Conservation (phyloP, 2,888 invertebrate genomes). For the Desoria tigrina region DNA sequence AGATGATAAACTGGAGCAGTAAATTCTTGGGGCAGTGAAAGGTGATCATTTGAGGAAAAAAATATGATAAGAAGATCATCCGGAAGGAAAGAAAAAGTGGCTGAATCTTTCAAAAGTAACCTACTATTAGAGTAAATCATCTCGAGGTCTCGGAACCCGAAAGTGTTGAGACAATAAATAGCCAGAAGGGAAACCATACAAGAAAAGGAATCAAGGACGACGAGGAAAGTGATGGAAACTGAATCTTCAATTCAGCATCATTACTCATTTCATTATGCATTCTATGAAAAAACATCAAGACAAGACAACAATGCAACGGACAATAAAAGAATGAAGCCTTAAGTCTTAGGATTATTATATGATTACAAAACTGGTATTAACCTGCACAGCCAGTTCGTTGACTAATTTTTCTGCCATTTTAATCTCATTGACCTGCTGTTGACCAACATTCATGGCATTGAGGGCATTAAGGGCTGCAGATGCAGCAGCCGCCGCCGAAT, state of each 20-base stretch:
- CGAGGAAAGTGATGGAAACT: constrained; percentile 7
- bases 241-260: too few species aligned
- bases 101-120: constrained; percentile 11
- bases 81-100: constrained; percentile 14
- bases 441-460: constrained; percentile 43
- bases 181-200: constrained; percentile 2
- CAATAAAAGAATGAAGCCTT: too few species aligned
- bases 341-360: background rate
- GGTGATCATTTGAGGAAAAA: constrained; percentile 13
- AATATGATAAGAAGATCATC: constrained; percentile 2
- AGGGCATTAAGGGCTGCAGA: constrained; percentile 39
- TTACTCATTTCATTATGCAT: too few species aligned
- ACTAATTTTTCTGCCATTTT: constrained; percentile 54
- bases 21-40: constrained; percentile 7
- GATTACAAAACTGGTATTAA: constrained; percentile 35
- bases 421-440: constrained; percentile 52
- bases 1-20: constrained; percentile 2
- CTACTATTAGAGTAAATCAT: constrained; percentile 17
- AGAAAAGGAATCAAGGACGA: constrained; percentile 10
- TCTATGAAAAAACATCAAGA: too few species aligned
- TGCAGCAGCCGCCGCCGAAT: constrained; percentile 29
- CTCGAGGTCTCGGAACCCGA: background rate
- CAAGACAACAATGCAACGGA: too few species aligned
- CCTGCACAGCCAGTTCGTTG: constrained; percentile 54
- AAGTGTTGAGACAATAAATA: background rate